phyloP scores from a whole-genome alignment of 2,888 invertebrate species.

The Anaspis maculata region DNA sequence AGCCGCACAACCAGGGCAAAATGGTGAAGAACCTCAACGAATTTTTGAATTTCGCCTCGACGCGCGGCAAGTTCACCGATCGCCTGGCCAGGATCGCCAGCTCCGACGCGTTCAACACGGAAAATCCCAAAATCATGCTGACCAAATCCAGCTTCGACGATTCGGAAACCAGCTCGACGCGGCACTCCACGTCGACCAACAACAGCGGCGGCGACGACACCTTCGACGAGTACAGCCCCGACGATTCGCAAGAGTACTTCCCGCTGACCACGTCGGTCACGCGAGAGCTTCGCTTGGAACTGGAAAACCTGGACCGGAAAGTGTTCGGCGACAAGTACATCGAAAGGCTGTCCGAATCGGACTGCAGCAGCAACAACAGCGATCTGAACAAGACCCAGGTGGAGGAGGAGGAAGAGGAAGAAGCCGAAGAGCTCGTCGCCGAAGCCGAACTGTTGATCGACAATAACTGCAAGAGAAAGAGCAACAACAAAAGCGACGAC shows the following conservation, averaged over 20 bases:
- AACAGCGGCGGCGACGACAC: conserved; percentile 33
- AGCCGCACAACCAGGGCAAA: conserved; percentile 21
- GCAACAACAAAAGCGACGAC: conserved; percentile 57
- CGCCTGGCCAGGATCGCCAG: conserved; percentile 21
- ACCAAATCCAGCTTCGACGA: conserved; percentile 45
- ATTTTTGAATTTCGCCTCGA: conserved; percentile 69
- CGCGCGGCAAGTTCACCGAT: conserved; percentile 50
- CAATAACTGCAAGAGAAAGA: conserved; percentile 36
- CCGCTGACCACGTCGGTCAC: conserved; percentile 85
- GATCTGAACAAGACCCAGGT: conserved; percentile 13
- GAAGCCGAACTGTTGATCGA: background rate
- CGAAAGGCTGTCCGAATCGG: conserved; percentile 29
- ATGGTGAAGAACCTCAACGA: conserved; percentile 75
- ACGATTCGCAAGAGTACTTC: conserved; percentile 75
- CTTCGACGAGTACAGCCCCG: conserved; percentile 59
- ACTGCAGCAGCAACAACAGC: conserved; percentile 13
- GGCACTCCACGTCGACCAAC: conserved; percentile 31
- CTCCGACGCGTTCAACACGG: conserved; percentile 17
- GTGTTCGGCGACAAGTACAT: conserved; percentile 58
- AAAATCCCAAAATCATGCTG: conserved; percentile 44
- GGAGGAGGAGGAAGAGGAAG: conserved; percentile 15
- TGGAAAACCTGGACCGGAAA: conserved; percentile 77
- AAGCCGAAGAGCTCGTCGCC: conserved; percentile 10
- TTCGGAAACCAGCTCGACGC: conserved; percentile 43
- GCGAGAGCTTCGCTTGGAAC: conserved; percentile 68